Percentiles rank a stretch among this genome's conserved stretches.
Evolutionary conservation across 2,888 invertebrate genomes (phyloP).

Genomic region (Nudaria mundana): DNA sequence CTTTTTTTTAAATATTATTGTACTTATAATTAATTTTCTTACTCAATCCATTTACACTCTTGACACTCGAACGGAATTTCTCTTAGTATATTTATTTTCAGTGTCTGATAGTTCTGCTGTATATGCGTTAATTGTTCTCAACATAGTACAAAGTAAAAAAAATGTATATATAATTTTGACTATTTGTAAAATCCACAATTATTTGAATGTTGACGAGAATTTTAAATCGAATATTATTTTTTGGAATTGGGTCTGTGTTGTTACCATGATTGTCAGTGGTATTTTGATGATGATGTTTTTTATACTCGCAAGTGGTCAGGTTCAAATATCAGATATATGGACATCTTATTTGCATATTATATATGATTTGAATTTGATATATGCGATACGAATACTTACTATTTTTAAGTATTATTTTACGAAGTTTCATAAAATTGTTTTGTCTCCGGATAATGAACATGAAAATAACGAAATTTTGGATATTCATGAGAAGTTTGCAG

Average conservation of each 20-base stretch:
- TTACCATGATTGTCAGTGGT: background rate
- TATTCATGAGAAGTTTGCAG: background rate
- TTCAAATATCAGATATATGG: background rate
- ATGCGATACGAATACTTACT: constrained; percentile 2
- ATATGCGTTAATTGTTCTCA: background rate
- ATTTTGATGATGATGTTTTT: background rate
- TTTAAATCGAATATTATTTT: background rate
- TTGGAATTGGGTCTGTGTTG: constrained; percentile 7
- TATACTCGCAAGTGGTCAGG: too few relatives aligned
- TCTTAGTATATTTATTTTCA: background rate
- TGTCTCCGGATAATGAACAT: background rate
- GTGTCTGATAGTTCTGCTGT: background rate
- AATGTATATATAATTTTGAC: background rate
- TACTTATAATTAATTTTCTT: background rate
- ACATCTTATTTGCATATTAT: background rate
- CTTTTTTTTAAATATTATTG: background rate
- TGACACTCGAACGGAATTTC: background rate
- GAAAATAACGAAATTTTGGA: background rate
- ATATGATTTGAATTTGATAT: background rate
- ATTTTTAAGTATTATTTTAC: constrained; percentile 3
- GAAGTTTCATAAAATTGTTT: constrained; percentile 3
- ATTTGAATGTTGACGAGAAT: background rate
- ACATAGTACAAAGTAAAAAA: background rate
- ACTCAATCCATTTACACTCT: background rate
- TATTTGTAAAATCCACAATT: background rate